These are phyloP conservation scores for Lasioglossum malachurum DNA, from an alignment of 2,888 invertebrate genomes.

Conservation along the genomic window DNA sequence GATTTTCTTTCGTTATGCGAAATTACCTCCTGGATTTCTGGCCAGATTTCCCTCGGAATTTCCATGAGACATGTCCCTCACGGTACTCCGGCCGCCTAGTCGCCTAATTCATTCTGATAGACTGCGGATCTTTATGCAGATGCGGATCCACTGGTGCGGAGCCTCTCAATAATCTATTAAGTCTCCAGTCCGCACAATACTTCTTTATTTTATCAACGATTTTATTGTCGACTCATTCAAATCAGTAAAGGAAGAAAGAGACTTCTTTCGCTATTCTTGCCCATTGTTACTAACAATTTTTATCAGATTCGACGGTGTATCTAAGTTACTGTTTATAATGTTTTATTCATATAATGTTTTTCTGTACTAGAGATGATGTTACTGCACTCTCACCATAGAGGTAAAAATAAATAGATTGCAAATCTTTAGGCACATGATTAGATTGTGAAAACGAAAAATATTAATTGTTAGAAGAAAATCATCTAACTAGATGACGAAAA, in stretches of 20 bases:
- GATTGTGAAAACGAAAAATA: too few relatives aligned
- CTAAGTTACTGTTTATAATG: too few relatives aligned
- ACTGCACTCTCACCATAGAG: too few relatives aligned
- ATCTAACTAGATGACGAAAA: not conserved
- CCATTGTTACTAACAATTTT: too few relatives aligned
- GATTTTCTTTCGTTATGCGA: constrained; percentile 8
- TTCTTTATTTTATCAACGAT: not conserved
- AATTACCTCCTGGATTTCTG: not conserved
- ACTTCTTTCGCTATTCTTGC: too few relatives aligned
- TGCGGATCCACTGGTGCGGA: not conserved
- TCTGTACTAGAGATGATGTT: too few relatives aligned
- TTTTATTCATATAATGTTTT: too few relatives aligned
- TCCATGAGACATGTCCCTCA: not conserved
- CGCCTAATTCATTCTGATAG: not conserved
- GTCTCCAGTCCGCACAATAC: not conserved
- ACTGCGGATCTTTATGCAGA: constrained; percentile 6
- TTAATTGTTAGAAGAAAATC: too few relatives aligned
- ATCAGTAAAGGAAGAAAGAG: too few relatives aligned
- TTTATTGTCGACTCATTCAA: not conserved
- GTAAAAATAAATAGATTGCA: too few relatives aligned
- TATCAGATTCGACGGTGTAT: too few relatives aligned
- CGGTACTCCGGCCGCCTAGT: not conserved
- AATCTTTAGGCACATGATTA: too few relatives aligned
- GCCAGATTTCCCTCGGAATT: not conserved
- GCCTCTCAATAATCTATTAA: not conserved